Conservation (phyloP, 2,888 invertebrate species). For the Orchesellides sinensis region DNA sequence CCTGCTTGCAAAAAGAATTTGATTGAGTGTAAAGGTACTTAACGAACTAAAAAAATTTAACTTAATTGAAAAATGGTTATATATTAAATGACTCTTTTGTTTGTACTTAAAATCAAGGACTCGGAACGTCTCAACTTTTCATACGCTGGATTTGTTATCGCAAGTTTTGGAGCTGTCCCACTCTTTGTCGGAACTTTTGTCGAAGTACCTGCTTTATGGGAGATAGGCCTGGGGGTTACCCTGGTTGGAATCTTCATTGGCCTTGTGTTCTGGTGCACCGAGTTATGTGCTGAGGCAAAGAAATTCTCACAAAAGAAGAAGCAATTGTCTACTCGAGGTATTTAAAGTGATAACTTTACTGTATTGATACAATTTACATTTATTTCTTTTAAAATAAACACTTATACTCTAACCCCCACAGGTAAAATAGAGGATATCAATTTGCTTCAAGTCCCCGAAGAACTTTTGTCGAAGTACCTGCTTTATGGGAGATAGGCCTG, state of each 20-base stretch:
- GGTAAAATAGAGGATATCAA: slow-evolving; percentile 58
- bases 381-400: too few species aligned
- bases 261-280: slow-evolving; percentile 64
- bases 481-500: slow-evolving; percentile 63
- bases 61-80: too few species aligned
- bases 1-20: too few species aligned
- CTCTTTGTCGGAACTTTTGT: slow-evolving; percentile 67
- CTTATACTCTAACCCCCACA: too few species aligned
- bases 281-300: slow-evolving; percentile 56
- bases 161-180: slow-evolving; percentile 62
- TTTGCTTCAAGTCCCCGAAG: slow-evolving; percentile 57
- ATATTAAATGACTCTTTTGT: too few species aligned
- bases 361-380: too few species aligned
- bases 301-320: slow-evolving; percentile 51
- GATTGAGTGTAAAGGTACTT: too few species aligned
- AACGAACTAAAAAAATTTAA: too few species aligned
- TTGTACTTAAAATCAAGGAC: too few species aligned
- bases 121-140: slow-evolving; percentile 50
- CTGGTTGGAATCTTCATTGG: slow-evolving; percentile 61
- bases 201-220: slow-evolving; percentile 62
- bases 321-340: slow-evolving; percentile 44
- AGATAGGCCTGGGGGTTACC: slow-evolving; percentile 62
- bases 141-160: slow-evolving; percentile 64
- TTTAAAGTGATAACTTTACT: too few species aligned
- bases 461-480: slow-evolving; percentile 63